Conservation (phyloP, 2,797 vertebrate species). For the Perodicticus potto region DNA sequence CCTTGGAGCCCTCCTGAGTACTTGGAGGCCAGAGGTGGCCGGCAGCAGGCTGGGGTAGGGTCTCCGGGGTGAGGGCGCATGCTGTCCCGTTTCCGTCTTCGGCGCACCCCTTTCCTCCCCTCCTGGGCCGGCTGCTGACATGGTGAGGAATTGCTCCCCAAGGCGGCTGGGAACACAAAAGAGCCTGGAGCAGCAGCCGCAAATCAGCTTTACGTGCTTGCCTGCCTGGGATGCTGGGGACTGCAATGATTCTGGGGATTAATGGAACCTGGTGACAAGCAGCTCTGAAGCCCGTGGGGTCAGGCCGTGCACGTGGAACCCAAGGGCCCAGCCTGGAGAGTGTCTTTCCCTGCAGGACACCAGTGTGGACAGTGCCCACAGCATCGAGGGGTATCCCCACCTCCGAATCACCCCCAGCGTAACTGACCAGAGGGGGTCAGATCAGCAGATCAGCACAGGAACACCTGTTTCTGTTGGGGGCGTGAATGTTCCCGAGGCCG, state of each 20-base stretch:
- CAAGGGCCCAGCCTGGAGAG: accelerated
- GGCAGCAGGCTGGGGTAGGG: background rate
- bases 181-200: constrained; percentile 72
- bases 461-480: accelerated
- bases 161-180: constrained; percentile 79
- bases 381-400: background rate
- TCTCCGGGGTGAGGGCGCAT: accelerated
- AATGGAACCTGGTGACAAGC: constrained; percentile 74
- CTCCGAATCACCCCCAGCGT: no score
- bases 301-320: accelerated
- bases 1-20: background rate
- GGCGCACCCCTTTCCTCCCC: background rate
- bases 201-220: constrained; percentile 74
- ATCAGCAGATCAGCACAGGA: accelerated
- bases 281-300: constrained; percentile 46
- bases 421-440: accelerated
- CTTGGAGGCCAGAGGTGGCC: background rate
- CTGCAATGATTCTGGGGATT: constrained; percentile 41
- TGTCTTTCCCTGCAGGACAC: background rate
- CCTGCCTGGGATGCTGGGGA: constrained; percentile 70
- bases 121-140: constrained; percentile 68
- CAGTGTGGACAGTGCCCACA: no score
- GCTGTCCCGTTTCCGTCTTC: background rate
- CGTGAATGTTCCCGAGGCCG: accelerated
- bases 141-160: constrained; percentile 81